These are phyloP conservation scores for Tholera decimalis DNA, from an alignment of 2,888 invertebrate genomes.

Conservation along the genomic window DNA sequence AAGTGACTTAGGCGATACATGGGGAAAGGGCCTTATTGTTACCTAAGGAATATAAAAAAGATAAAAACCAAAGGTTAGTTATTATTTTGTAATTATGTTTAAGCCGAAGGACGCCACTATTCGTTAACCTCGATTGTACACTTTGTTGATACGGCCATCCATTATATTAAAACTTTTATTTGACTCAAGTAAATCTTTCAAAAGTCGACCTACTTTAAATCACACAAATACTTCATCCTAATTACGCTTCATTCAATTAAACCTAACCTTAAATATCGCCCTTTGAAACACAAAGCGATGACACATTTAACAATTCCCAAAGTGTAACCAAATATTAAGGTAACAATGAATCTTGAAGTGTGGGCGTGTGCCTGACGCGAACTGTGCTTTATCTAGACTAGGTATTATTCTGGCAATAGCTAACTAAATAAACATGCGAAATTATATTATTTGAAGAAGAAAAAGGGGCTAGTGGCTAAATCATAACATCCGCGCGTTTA, in stretches of 20 bases:
- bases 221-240: neutral
- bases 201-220: neutral
- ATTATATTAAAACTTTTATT: no score
- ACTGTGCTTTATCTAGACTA: constrained; percentile 74
- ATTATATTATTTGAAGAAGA: neutral
- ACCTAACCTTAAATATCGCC: constrained; percentile 30
- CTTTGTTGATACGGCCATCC: no score
- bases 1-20: no score
- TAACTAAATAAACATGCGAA: constrained; percentile 47
- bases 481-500: no score
- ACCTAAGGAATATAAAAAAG: no score
- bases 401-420: constrained; percentile 64
- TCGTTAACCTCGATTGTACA: no score
- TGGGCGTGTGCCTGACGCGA: constrained; percentile 77
- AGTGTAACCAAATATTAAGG: constrained; percentile 61
- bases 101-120: no score
- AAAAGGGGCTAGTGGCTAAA: no score
- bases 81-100: no score
- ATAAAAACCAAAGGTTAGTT: no score
- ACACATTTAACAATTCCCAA: constrained; percentile 52
- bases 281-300: constrained; percentile 50
- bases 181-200: no score
- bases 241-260: neutral
- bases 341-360: constrained; percentile 58
- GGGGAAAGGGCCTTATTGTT: no score